These are phyloP conservation scores for Hipparchia sbordonii DNA, from an alignment of 2,888 invertebrate genomes.

Conservation along the genomic window DNA sequence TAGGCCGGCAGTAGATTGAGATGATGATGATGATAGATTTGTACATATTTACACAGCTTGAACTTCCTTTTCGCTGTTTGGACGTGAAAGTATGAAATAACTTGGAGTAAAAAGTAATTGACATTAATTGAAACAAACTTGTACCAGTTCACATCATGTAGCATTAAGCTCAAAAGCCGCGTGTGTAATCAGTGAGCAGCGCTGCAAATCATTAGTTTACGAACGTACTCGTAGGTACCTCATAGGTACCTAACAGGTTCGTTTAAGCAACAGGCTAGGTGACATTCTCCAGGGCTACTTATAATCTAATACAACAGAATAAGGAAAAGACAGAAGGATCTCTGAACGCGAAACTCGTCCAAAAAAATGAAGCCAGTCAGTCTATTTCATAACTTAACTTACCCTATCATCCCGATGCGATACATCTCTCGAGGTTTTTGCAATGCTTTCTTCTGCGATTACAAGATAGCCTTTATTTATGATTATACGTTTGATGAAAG, in stretches of 20 bases:
- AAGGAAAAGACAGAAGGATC: constrained; percentile 6
- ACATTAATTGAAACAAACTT: constrained; percentile 10
- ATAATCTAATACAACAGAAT: constrained; percentile 34
- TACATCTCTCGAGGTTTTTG: no score
- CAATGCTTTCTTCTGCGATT: no score
- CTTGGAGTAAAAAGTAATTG: background rate
- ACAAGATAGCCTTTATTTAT: no score
- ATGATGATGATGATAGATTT: no score
- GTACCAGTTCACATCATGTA: constrained; percentile 8
- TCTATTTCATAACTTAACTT: background rate
- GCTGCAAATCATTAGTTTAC: constrained; percentile 46
- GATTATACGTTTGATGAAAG: no score
- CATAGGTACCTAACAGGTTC: constrained; percentile 41
- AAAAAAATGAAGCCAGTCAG: background rate
- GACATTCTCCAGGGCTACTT: constrained; percentile 47
- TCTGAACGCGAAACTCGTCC: background rate
- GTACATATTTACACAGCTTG: background rate
- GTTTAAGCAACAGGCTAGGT: constrained; percentile 46
- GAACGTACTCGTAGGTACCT: constrained; percentile 25
- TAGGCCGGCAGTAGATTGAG: no score
- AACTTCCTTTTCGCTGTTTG: background rate
- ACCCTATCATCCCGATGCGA: no score
- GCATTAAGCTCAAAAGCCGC: constrained; percentile 14
- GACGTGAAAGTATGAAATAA: constrained; percentile 5
- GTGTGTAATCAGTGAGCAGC: constrained; percentile 26